Evolutionary conservation across 2,797 vertebrate genomes (phyloP).

Genomic region (Prionace glauca): DNA sequence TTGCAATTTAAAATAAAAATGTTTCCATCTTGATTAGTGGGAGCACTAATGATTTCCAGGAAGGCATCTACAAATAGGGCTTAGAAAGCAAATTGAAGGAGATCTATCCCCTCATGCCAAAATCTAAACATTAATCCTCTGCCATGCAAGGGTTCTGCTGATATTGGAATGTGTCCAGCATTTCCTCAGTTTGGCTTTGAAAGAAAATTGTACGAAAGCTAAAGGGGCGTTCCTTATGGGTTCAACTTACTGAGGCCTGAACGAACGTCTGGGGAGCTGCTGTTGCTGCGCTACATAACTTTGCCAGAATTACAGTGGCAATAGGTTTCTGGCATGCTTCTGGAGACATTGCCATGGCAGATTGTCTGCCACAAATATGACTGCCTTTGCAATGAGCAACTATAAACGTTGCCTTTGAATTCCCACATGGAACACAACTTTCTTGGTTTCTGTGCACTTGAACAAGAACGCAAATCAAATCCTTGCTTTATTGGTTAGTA

Average conservation of each 20-base stretch:
- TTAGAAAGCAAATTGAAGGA: constrained; percentile 21
- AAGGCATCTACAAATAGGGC: not conserved
- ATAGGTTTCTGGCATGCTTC: not conserved
- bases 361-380: not conserved
- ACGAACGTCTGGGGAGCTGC: not conserved
- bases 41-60: not conserved
- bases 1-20: not conserved
- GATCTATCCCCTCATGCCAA: not conserved
- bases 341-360: not conserved
- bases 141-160: not conserved
- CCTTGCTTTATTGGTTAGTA: not conserved
- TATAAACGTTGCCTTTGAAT: not conserved
- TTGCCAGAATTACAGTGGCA: not conserved
- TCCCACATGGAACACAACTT: not conserved
- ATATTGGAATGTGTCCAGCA: not conserved
- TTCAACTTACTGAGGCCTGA: not conserved
- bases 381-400: not conserved
- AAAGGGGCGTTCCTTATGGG: not conserved
- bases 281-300: not conserved
- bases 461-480: not conserved
- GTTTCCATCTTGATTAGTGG: constrained; percentile 1
- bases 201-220: not conserved
- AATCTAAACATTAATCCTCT: constrained; percentile 2
- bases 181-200: not conserved
- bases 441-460: not conserved